Conservation (phyloP, 2,888 invertebrate genomes). For the Zygogramma bicolorata region DNA sequence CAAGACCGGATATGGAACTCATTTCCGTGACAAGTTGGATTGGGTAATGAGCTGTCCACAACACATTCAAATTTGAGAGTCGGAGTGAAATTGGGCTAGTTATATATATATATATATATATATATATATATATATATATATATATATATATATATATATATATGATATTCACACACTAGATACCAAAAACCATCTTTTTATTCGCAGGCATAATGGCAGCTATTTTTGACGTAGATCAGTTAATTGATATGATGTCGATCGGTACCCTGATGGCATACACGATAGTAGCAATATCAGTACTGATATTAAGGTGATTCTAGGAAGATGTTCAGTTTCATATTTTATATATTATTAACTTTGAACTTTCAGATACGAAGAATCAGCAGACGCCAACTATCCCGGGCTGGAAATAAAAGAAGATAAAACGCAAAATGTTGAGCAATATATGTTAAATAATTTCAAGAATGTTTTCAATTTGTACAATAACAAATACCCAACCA, state of each 20-base stretch:
- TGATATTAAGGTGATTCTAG: slow-evolving; percentile 79
- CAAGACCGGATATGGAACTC: no score
- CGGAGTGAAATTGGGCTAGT: no score
- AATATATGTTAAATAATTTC: slow-evolving; percentile 48
- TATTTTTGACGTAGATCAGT: slow-evolving; percentile 88
- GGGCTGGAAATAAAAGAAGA: slow-evolving; percentile 45
- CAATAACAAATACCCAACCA: slow-evolving; percentile 76
- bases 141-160: no score
- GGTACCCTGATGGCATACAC: slow-evolving; percentile 91
- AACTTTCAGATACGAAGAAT: slow-evolving; percentile 52
- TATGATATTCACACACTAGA: no score
- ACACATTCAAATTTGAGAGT: no score
- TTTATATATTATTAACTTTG: no score
- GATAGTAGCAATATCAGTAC: slow-evolving; percentile 90
- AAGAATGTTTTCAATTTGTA: slow-evolving; percentile 79
- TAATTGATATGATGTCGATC: slow-evolving; percentile 98
- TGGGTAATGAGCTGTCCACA: no score
- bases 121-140: no score
- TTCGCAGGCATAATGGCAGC: slow-evolving; percentile 83
- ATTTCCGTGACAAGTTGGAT: no score
- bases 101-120: no score
- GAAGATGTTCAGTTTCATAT: no score
- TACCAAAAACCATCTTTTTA: no score
- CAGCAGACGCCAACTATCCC: slow-evolving; percentile 43
- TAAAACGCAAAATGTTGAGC: slow-evolving; percentile 36